Evolutionary conservation across 2,888 invertebrate species (phyloP).

Genomic region (Galerucella nymphaeae): DNA sequence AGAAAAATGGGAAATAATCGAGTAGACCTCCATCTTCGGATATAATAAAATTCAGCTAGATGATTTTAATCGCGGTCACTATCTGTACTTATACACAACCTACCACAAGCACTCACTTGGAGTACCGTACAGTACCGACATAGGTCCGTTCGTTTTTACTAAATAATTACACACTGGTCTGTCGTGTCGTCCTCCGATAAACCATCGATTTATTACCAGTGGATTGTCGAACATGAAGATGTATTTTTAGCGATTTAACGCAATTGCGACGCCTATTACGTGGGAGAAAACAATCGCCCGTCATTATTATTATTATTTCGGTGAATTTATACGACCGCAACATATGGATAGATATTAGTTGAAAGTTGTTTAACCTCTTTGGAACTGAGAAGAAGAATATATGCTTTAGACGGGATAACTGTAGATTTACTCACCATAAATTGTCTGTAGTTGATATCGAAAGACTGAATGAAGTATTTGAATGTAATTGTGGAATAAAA

Average conservation of each 20-base stretch:
- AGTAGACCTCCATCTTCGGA: not conserved
- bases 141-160: conserved; percentile 37
- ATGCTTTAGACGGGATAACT: conserved; percentile 12
- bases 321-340: conserved; percentile 10
- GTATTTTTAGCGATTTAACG: conserved; percentile 34
- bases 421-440: not conserved
- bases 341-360: conserved; percentile 21
- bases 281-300: conserved; percentile 29
- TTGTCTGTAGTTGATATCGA: too few relatives aligned
- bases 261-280: conserved; percentile 24
- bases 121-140: conserved; percentile 25
- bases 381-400: too few relatives aligned
- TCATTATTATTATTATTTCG: conserved; percentile 32
- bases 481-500: too few relatives aligned
- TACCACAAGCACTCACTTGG: conserved; percentile 8
- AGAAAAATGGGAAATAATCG: not conserved
- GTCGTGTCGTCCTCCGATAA: conserved; percentile 36
- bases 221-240: conserved; percentile 21
- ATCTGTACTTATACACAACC: conserved; percentile 1
- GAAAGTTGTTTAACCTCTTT: conserved; percentile 23
- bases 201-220: conserved; percentile 37
- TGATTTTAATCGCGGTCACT: conserved; percentile 10
- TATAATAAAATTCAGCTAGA: not conserved
- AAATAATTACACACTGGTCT: conserved; percentile 36
- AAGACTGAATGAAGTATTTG: too few relatives aligned